These are phyloP conservation scores for Alcis repandata DNA, from an alignment of 2,888 invertebrate species.

Conservation along the genomic window DNA sequence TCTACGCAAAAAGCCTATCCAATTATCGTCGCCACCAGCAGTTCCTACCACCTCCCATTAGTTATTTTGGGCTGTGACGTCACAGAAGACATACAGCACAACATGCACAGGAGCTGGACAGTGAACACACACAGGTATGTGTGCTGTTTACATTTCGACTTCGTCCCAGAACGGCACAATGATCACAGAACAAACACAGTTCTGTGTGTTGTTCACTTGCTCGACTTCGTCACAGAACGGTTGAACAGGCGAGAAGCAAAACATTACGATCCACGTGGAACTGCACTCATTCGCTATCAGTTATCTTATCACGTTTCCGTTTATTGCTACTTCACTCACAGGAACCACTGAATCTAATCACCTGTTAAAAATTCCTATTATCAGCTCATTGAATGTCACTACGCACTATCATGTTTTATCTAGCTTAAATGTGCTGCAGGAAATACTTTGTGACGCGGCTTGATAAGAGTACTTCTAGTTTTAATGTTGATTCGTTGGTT, in stretches of 20 bases:
- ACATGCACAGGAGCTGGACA: too few species aligned
- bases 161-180: too few species aligned
- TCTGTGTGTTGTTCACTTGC: too few species aligned
- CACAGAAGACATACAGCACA: too few species aligned
- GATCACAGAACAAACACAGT: too few species aligned
- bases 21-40: too few species aligned
- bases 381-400: slow-evolving; percentile 10
- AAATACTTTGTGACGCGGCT: slow-evolving; percentile 7
- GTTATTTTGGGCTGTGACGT: too few species aligned
- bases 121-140: too few species aligned
- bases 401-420: slow-evolving; percentile 12
- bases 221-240: too few species aligned
- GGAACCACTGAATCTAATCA: slow-evolving; percentile 19
- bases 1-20: too few species aligned
- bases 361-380: slow-evolving; percentile 4
- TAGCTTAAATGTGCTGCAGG: not conserved
- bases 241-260: not conserved
- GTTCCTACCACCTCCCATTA: too few species aligned
- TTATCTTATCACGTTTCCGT: slow-evolving; percentile 24
- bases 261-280: not conserved
- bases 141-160: too few species aligned
- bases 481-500: not conserved
- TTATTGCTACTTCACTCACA: slow-evolving; percentile 13
- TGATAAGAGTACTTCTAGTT: slow-evolving; percentile 1
- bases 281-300: not conserved